Evolutionary conservation across 2,113 vertebrate genomes (phyloP).

Genomic region (Tachycineta bicolor): DNA sequence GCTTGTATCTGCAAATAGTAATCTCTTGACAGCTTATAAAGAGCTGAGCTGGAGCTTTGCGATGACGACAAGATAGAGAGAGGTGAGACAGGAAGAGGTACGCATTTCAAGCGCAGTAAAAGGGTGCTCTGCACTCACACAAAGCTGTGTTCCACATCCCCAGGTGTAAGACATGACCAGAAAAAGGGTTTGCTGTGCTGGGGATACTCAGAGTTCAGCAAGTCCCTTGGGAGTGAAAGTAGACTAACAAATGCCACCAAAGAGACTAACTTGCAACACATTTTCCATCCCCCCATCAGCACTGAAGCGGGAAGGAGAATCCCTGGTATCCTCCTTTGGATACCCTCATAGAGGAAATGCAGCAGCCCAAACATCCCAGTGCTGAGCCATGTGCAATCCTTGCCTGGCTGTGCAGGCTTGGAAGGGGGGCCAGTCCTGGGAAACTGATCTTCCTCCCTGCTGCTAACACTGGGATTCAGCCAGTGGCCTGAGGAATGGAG

Average conservation of each 20-base stretch:
- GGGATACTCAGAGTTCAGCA: background rate
- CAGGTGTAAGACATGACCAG: background rate
- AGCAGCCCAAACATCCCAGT: background rate
- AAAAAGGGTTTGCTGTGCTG: background rate
- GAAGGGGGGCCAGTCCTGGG: background rate
- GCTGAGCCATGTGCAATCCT: background rate
- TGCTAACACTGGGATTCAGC: background rate
- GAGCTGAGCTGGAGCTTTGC: background rate
- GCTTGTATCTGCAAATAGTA: background rate
- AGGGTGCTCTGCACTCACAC: background rate
- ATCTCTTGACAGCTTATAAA: background rate
- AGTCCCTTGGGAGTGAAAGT: background rate
- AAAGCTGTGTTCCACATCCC: fast-evolving
- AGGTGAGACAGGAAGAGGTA: background rate
- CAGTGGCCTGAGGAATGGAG: background rate
- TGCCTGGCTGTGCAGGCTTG: background rate
- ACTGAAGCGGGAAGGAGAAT: background rate
- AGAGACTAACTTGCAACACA: background rate
- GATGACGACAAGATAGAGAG: background rate
- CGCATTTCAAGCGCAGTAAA: background rate
- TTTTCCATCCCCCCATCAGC: background rate
- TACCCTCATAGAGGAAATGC: fast-evolving
- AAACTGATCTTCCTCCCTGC: background rate
- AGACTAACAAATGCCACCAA: background rate
- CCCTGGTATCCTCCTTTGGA: background rate